Percentiles rank a stretch among this genome's conserved stretches.
Evolutionary conservation across 2,113 vertebrate genomes (phyloP).

Genomic region (Scomber colias): DNA sequence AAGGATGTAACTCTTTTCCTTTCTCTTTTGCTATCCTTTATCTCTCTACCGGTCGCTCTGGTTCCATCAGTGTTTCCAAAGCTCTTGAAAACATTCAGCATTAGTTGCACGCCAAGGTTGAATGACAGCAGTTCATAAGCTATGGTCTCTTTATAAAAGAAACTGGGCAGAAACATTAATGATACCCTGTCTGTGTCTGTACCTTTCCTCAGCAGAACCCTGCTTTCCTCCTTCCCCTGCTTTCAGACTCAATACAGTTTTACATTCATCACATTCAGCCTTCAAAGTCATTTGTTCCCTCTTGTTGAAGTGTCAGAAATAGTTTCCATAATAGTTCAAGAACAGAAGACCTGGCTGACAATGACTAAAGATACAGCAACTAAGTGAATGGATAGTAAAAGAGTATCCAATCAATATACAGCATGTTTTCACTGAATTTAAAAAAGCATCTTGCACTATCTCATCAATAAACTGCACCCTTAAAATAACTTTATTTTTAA

Average conservation of each 20-base stretch:
- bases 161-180: neutral
- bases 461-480: too few relatives aligned
- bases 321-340: neutral
- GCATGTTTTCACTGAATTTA: neutral
- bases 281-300: neutral
- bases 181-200: neutral
- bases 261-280: neutral
- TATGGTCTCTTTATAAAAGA: neutral
- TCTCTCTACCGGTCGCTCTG: neutral
- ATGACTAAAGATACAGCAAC: neutral
- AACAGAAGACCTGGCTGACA: neutral
- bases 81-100: neutral
- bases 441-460: neutral
- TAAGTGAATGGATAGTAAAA: too few relatives aligned
- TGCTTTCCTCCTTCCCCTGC: neutral
- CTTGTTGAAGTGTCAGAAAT: neutral
- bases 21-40: neutral
- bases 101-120: neutral
- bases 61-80: neutral
- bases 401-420: neutral
- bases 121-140: conserved; percentile 5
- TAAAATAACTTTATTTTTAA: too few relatives aligned
- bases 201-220: too few relatives aligned
- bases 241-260: neutral
- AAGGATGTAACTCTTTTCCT: neutral